These are phyloP conservation scores for Drosophila ironensis DNA, from an alignment of 1,140 invertebrate genomes.

Conservation along the genomic window DNA sequence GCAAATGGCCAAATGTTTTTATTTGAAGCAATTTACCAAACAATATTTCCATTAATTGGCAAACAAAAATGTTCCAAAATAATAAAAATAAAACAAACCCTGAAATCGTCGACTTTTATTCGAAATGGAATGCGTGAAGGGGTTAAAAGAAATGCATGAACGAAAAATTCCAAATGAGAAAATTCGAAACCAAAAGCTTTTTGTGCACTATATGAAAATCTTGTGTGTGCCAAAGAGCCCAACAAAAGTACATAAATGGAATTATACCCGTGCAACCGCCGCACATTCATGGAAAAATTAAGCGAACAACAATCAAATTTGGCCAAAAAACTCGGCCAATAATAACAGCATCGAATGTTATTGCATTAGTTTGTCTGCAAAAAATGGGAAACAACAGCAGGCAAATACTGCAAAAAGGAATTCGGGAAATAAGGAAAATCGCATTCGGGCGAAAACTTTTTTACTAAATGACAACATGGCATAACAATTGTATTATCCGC, in stretches of 20 bases:
- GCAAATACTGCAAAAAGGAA: slow-evolving; percentile 24
- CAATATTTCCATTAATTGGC: slow-evolving; percentile 69
- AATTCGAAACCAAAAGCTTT: slow-evolving; percentile 50
- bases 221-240: slow-evolving; percentile 47
- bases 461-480: slow-evolving; percentile 50
- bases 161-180: slow-evolving; percentile 33
- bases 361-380: slow-evolving; percentile 63
- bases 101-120: slow-evolving; percentile 9
- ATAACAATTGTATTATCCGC: slow-evolving; percentile 55
- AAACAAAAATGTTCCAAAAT: slow-evolving; percentile 50
- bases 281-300: slow-evolving; percentile 29
- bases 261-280: slow-evolving; percentile 25
- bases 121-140: slow-evolving; percentile 32
- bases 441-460: slow-evolving; percentile 56
- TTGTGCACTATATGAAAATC: slow-evolving; percentile 57
- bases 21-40: slow-evolving; percentile 49
- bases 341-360: slow-evolving; percentile 76
- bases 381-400: slow-evolving; percentile 1
- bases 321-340: slow-evolving; percentile 49
- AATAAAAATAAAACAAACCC: slow-evolving; percentile 5
- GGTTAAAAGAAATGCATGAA: not conserved
- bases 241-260: slow-evolving; percentile 57
- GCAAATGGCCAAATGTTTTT: slow-evolving; percentile 37
- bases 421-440: slow-evolving; percentile 33
- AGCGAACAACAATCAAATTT: slow-evolving; percentile 46